Evolutionary conservation across 53 echinoderm and acorn worm genomes (phyloP).

Genomic region (Temnopleurus reevesii): DNA sequence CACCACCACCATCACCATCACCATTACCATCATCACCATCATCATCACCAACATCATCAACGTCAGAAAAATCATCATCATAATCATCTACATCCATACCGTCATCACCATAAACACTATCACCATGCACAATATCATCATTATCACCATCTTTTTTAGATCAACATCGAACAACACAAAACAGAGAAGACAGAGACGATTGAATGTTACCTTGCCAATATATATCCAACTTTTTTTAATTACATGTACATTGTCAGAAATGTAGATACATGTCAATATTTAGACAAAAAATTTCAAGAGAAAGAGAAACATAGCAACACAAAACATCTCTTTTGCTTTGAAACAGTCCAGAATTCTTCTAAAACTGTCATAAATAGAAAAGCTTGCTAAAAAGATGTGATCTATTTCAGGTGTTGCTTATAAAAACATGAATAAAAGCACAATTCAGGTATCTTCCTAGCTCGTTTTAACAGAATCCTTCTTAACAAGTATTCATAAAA

Average conservation of each 20-base stretch:
- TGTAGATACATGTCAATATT: conserved; percentile 12
- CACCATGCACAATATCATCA: too few relatives aligned
- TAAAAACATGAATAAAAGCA: not conserved
- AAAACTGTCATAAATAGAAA: conserved; percentile 28
- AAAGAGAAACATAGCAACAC: not conserved
- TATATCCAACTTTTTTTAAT: conserved; percentile 14
- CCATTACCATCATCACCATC: not conserved
- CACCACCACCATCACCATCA: not conserved
- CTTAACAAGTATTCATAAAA: not conserved
- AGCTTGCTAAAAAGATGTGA: not conserved
- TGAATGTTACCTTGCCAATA: conserved; percentile 15
- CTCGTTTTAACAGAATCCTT: not conserved
- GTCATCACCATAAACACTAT: too few relatives aligned
- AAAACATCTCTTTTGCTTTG: not conserved
- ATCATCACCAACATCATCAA: not conserved
- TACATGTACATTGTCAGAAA: conserved; percentile 25
- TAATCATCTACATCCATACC: not conserved
- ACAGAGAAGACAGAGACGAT: too few relatives aligned
- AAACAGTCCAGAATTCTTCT: not conserved
- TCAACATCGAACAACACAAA: not conserved
- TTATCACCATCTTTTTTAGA: not conserved
- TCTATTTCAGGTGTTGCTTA: conserved; percentile 26
- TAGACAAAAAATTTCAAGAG: not conserved
- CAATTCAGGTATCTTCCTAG: not conserved
- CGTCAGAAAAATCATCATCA: not conserved